Evolutionary conservation across 1,140 invertebrate species (phyloP), one percentile per base, ranked within the genome.

Genomic region (Drosophila busckii): DNA sequence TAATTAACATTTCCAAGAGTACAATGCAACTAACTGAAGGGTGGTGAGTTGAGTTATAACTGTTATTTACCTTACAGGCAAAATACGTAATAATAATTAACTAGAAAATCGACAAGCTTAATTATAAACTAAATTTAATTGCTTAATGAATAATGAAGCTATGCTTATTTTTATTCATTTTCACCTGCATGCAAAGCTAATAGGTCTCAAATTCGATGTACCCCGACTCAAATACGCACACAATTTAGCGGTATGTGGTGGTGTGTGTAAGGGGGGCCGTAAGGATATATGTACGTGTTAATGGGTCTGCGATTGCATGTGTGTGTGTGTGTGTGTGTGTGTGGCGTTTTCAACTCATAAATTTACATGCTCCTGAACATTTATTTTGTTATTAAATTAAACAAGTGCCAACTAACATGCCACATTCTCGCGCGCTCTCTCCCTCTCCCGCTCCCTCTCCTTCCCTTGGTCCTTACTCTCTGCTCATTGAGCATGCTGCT

Each of bases 321-420:
- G 45, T 13, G 54, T 54, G 44, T 52, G 70, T 76, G 70, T 76
- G 70, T 70, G 70, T 76, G 66, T 70, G 55, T 62, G 45, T 66
- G 70, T 66, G 48, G 46, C 55, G 54, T 76, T 71, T 62, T 67
- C 37, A 52, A 67, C 67, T 71, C 71, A 78, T 78, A 80, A 80
- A 78, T 78, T 80, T 67, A 70, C 49, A 63, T 54, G 56, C 48
- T 69, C 68, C 56, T 44, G 71, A 71, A 78, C 73, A 78, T 78
- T 78, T 71, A 78, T 78, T 78, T 80, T 80, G 73, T 78, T 78
- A 78, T 78, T 78, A 78, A 78, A 80, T 78, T 80, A 73, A 73
- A 64, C 58, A 73, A 73, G 70, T 73, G 64, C 64, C 70, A 64
- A 29, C 31, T 22, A 40, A 6, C 29, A 44, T 12, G 4, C 3